Percentiles rank a stretch among this genome's conserved stretches.
These are phyloP conservation scores for Fragum whitleyi DNA, from an alignment of 2,888 invertebrate species.

Conservation along the genomic window DNA sequence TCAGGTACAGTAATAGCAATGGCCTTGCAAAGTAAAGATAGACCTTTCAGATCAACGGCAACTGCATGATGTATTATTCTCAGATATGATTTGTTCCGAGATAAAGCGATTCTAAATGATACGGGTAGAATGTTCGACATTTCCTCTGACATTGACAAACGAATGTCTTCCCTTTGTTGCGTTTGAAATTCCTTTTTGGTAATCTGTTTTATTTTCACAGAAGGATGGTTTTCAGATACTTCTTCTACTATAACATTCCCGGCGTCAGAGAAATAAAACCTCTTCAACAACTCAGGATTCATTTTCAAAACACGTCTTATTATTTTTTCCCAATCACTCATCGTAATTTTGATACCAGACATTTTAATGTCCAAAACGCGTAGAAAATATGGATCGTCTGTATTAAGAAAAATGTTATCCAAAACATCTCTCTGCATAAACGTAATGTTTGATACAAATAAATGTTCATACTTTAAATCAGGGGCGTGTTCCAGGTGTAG, in stretches of 20 bases:
- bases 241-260: constrained; percentile 6
- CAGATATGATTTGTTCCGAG: background rate
- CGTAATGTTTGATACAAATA: constrained; percentile 10
- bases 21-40: constrained; percentile 10
- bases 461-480: background rate
- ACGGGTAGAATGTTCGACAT: constrained; percentile 1
- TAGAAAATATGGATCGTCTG: constrained; percentile 6
- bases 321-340: constrained; percentile 12
- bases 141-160: background rate
- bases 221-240: background rate
- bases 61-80: constrained; percentile 18
- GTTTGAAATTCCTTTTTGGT: background rate
- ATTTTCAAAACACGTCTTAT: constrained; percentile 19
- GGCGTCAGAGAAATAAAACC: background rate
- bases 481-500: background rate
- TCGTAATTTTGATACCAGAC: background rate
- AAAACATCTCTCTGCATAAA: constrained; percentile 27
- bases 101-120: background rate
- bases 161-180: background rate
- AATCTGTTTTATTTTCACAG: background rate
- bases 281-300: constrained; percentile 13
- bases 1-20: background rate
- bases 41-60: constrained; percentile 1
- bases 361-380: constrained; percentile 12
- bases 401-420: background rate